Base-by-base conservation (phyloP, 2,888 invertebrate genomes). In the Stenolophus ochropezus region DNA sequence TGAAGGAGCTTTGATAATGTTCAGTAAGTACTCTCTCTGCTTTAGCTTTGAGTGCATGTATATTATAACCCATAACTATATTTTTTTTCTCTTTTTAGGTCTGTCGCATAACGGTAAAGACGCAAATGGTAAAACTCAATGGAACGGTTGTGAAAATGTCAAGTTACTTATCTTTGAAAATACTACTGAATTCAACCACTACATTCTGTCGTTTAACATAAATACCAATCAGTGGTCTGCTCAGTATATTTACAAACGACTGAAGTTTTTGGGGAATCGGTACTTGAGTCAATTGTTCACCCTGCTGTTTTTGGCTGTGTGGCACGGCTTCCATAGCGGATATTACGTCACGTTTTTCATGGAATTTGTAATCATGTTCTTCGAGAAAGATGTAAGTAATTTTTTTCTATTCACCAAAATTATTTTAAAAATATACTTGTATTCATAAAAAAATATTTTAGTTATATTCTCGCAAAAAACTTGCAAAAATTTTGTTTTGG, bases 151-250 rank as follows among this genome's bases (percentile, higher is more conserved):
- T 87, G 94, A 94, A 83, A 99, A 99, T 88, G 95, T 98, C 0
- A 94, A 96, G 86, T 89, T 98, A n/a, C 87, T 90, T 25, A 90
- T 94, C 0, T 96, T 96, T 87, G 98, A 98, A 89, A 93, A 93
- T 47, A 95, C 96, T 1, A 94, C 94, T 8, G 94, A 94, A 83
- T 96, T 97, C 90, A 94, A 94, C 82, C 94, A 97, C 86, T 95
- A 97, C 87, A 96, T 99, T 58, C 92, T 93, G 82, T 96, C 97
- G 51, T 99, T 99, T 89, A 99, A 99, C 89, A 95, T 95, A 82
- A 98, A 98, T 89, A 99, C 99, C 0, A 99, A 99, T 89, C 92
- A 94, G 77, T 99, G 98, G 95, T 96, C 97, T 81, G 95, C 95
- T 0, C 96, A 97, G 90, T 98, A 99, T 88, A 91, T 99, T 20